Conservation (phyloP, 2,113 vertebrate genomes). For the Pedetes capensis region DNA sequence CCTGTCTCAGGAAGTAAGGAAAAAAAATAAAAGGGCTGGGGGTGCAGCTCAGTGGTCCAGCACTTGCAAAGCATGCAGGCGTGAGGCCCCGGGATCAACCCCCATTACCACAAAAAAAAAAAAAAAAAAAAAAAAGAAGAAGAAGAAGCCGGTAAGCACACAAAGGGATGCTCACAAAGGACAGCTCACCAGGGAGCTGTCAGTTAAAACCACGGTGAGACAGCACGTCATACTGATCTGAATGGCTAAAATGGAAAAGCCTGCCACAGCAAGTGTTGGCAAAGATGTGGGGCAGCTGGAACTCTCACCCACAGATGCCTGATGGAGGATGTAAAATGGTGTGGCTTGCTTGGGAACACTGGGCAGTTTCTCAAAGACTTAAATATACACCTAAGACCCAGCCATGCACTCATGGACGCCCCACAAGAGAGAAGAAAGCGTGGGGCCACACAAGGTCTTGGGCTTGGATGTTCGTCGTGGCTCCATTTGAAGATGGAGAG, state of each 20-base stretch:
- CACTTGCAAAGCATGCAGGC: no score
- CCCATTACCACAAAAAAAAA: no score
- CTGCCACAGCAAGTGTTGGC: not conserved
- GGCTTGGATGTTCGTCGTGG: not conserved
- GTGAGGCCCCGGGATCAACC: no score
- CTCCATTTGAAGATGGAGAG: not conserved
- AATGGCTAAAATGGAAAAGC: not conserved
- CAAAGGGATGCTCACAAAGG: no score
- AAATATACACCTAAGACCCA: no score
- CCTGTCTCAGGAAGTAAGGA: no score
- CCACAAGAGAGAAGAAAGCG: not conserved
- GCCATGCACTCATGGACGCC: not conserved
- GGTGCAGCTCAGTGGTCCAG: no score
- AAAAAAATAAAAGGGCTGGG: no score
- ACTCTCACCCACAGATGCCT: accelerated
- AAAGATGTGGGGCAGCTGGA: not conserved
- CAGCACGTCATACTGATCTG: no score
- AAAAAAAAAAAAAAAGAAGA: no score
- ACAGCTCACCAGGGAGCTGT: not conserved
- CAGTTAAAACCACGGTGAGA: not conserved
- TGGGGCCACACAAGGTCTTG: not conserved
- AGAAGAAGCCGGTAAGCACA: no score
- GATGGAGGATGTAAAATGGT: not conserved
- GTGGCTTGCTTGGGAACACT: no score
- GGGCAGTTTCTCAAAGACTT: not conserved